Conservation (phyloP, 2,113 vertebrate genomes). For the Lycaon pictus region DNA sequence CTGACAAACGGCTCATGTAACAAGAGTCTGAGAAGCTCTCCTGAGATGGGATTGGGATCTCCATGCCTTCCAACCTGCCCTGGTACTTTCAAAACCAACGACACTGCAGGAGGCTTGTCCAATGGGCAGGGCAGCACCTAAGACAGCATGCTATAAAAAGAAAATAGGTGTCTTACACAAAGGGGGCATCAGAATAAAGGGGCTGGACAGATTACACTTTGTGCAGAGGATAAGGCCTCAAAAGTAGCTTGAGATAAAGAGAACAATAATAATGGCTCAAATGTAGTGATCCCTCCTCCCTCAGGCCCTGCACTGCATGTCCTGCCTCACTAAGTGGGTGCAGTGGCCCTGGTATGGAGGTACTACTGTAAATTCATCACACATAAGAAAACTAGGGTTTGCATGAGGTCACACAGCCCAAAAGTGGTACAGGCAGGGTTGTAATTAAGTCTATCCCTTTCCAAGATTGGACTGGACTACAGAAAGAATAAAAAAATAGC, state of each 20-base stretch:
- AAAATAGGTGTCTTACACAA: neutral
- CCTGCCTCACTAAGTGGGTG: neutral
- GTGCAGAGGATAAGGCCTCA: neutral
- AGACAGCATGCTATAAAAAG: neutral
- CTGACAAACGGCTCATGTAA: neutral
- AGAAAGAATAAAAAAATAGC: neutral
- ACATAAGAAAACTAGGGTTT: neutral
- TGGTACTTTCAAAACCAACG: neutral
- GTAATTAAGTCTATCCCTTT: neutral
- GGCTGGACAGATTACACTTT: neutral
- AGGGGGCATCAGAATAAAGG: fast-evolving
- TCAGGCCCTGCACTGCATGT: neutral
- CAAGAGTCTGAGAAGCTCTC: neutral
- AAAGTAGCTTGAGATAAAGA: neutral
- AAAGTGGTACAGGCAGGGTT: neutral
- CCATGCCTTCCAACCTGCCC: neutral
- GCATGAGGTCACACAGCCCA: neutral
- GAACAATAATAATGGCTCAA: neutral
- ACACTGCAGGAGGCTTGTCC: neutral
- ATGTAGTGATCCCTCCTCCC: neutral
- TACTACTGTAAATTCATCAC: neutral
- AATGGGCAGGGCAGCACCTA: neutral
- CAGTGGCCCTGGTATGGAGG: neutral
- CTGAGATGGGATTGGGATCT: neutral
- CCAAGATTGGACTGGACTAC: neutral